Evolutionary conservation across 2,113 vertebrate genomes (phyloP).

Genomic region (Onychorhynchus coronatus): DNA sequence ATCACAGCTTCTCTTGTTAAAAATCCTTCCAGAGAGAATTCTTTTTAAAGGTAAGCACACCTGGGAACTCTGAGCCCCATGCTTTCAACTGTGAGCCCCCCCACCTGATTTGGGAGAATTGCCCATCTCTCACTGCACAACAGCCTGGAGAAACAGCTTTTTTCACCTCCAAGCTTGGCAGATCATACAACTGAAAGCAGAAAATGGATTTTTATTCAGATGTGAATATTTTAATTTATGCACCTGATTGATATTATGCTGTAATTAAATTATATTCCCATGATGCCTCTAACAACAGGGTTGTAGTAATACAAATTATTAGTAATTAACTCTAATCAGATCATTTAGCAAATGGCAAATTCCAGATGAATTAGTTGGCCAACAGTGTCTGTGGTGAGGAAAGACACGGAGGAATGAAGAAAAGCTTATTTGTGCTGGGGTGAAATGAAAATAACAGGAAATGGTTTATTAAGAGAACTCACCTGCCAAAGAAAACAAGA

Average conservation of each 20-base stretch:
- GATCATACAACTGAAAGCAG: neutral
- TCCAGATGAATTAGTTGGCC: constrained; percentile 19
- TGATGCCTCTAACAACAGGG: constrained; percentile 24
- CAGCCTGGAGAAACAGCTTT: neutral
- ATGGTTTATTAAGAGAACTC: neutral
- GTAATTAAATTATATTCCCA: constrained; percentile 68
- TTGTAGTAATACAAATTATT: constrained; percentile 62
- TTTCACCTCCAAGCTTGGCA: neutral
- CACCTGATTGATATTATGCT: constrained; percentile 29
- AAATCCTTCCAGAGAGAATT: neutral
- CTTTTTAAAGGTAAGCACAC: neutral
- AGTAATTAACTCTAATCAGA: constrained; percentile 67
- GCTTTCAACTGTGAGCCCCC: neutral
- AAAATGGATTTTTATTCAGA: neutral
- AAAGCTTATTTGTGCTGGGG: neutral
- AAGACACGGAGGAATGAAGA: neutral
- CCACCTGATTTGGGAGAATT: neutral
- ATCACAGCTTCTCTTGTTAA: neutral
- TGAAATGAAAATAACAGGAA: neutral
- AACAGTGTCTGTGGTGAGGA: neutral
- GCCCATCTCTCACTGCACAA: neutral
- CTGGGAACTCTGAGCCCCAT: neutral
- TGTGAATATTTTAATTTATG: constrained; percentile 27
- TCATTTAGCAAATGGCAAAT: constrained; percentile 62
- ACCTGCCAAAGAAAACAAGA: neutral